phyloP scores from a whole-genome alignment of 2,888 invertebrate genomes.

The Macrostomum cliftonense region DNA sequence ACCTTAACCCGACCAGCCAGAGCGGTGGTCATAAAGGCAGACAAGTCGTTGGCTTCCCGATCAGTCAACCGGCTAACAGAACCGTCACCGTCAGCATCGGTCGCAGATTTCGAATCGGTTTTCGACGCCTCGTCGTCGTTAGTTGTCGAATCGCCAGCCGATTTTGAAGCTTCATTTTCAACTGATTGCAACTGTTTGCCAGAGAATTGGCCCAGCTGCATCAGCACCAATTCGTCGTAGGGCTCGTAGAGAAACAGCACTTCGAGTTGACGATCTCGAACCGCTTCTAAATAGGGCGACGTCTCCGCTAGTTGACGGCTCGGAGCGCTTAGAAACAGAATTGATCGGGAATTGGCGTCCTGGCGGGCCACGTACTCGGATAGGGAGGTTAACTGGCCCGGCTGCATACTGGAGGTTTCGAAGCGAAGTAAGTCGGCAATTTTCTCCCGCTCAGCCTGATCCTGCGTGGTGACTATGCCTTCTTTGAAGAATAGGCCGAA shows the following conservation, averaged over 20 bases:
- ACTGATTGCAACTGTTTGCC: slow-evolving; percentile 60
- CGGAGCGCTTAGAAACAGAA: slow-evolving; percentile 80
- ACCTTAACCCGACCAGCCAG: slow-evolving; percentile 60
- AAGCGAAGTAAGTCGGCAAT: slow-evolving; percentile 71
- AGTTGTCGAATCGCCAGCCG: slow-evolving; percentile 44
- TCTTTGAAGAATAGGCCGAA: slow-evolving; percentile 83
- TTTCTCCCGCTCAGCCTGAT: slow-evolving; percentile 66
- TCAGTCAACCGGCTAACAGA: slow-evolving; percentile 45
- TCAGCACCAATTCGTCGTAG: slow-evolving; percentile 81
- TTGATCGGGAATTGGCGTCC: slow-evolving; percentile 58
- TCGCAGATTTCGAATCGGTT: slow-evolving; percentile 8
- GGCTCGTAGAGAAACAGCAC: slow-evolving; percentile 86
- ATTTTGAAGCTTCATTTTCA: slow-evolving; percentile 46
- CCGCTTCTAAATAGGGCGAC: slow-evolving; percentile 80
- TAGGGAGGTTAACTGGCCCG: slow-evolving; percentile 48
- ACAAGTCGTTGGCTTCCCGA: slow-evolving; percentile 56
- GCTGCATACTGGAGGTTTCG: slow-evolving; percentile 61
- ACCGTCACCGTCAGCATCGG: not conserved
- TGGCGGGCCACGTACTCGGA: slow-evolving; percentile 57
- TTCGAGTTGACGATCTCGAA: slow-evolving; percentile 51
- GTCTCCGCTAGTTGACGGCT: slow-evolving; percentile 76
- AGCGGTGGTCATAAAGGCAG: slow-evolving; percentile 56
- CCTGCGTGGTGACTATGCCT: slow-evolving; percentile 68
- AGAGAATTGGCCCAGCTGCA: slow-evolving; percentile 66
- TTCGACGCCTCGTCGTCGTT: slow-evolving; percentile 11